Evolutionary conservation across 2,888 invertebrate genomes (phyloP).

Genomic region (Imbricaverruca yamaguchii): DNA sequence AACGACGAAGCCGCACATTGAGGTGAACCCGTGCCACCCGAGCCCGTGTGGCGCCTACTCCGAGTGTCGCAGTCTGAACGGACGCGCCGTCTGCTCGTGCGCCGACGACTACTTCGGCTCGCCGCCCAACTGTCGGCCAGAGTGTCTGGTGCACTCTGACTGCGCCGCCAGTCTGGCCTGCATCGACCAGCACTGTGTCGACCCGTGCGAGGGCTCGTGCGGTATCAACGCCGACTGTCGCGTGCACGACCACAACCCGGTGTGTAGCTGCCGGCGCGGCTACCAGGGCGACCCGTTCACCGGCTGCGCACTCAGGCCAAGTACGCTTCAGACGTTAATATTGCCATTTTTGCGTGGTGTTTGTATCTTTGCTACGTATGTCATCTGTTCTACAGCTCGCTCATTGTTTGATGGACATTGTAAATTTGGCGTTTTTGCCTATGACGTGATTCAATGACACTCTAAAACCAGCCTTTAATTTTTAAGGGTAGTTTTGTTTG

Average conservation of each 20-base stretch:
- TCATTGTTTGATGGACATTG: too few relatives aligned
- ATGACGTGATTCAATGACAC: too few relatives aligned
- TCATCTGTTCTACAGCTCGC: too few relatives aligned
- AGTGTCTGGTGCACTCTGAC: conserved; percentile 76
- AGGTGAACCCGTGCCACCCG: conserved; percentile 47
- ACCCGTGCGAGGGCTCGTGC: conserved; percentile 59
- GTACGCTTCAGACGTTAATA: not conserved
- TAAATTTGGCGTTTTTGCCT: too few relatives aligned
- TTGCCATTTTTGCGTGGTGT: not conserved
- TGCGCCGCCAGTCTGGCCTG: conserved; percentile 79
- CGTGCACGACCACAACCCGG: conserved; percentile 60
- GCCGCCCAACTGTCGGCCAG: conserved; percentile 76
- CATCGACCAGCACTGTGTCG: conserved; percentile 65
- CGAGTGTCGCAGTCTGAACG: conserved; percentile 59
- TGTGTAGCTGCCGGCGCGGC: conserved; percentile 69
- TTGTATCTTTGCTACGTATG: too few relatives aligned
- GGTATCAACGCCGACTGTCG: conserved; percentile 74
- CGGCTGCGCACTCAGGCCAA: conserved; percentile 52
- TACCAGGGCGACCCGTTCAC: conserved; percentile 73
- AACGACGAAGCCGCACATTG: not conserved
- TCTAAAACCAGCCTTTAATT: too few relatives aligned
- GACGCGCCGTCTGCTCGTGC: conserved; percentile 65
- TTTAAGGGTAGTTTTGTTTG: too few relatives aligned
- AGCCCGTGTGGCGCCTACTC: conserved; percentile 48
- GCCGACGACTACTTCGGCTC: conserved; percentile 33